Evolutionary conservation across 2,888 invertebrate species (phyloP).

Genomic region (Hecatera dysodea): DNA sequence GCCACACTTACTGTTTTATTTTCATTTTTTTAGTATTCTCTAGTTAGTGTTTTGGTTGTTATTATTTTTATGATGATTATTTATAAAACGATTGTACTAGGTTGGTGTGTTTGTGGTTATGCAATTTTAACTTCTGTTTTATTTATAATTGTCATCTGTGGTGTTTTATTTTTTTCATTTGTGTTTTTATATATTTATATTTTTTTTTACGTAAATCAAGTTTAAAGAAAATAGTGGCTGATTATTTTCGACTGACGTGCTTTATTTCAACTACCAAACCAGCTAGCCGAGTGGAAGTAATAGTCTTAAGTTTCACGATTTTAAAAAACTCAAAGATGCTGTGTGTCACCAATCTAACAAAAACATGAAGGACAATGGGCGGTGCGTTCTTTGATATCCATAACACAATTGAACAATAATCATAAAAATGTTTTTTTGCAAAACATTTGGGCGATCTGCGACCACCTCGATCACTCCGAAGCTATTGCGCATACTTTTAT

Average conservation of each 20-base stretch:
- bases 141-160: too few species aligned
- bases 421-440: conserved; percentile 70
- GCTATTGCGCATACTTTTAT: conserved; percentile 67
- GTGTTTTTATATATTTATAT: too few species aligned
- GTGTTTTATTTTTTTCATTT: too few species aligned
- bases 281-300: conserved; percentile 19
- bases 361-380: conserved; percentile 61
- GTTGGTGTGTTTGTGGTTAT: not conserved
- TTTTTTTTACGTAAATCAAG: not conserved
- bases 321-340: conserved; percentile 38
- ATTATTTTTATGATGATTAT: not conserved
- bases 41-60: conserved; percentile 36
- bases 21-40: conserved; percentile 59
- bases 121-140: too few species aligned
- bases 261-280: conserved; percentile 4
- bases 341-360: conserved; percentile 56
- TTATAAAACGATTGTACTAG: not conserved
- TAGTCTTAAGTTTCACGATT: conserved; percentile 16
- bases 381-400: conserved; percentile 71
- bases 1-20: conserved; percentile 67
- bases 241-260: not conserved
- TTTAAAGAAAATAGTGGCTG: too few species aligned
- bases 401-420: conserved; percentile 70
- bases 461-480: conserved; percentile 74
- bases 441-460: conserved; percentile 73